phyloP scores from a whole-genome alignment of 2,797 vertebrate genomes.

The Eutrigla gurnardus region DNA sequence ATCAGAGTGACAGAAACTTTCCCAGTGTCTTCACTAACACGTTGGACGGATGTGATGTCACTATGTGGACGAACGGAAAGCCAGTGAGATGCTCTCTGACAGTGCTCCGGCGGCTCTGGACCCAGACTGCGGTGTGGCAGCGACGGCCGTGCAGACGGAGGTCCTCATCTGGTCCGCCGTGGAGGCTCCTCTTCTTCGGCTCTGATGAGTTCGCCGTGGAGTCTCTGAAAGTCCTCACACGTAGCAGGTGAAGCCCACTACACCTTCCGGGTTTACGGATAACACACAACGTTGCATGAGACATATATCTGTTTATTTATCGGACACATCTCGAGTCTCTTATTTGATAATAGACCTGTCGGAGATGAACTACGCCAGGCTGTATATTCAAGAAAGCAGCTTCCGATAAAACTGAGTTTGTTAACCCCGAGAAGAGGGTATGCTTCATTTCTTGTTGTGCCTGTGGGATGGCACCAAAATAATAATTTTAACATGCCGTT shows the following conservation, averaged over 20 bases:
- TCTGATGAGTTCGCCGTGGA: conserved; percentile 90
- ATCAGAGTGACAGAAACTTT: fast-evolving
- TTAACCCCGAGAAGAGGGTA: no score
- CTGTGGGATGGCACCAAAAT: no score
- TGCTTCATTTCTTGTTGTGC: no score
- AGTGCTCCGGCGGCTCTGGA: background rate
- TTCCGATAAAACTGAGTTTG: no score
- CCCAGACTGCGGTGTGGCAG: background rate
- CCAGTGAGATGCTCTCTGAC: background rate
- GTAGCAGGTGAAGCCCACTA: conserved; percentile 79
- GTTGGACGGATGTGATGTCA: background rate
- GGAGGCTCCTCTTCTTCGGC: conserved; percentile 93
- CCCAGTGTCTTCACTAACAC: background rate
- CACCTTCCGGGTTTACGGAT: background rate
- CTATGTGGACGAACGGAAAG: conserved; percentile 50
- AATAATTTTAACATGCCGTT: no score
- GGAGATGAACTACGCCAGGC: no score
- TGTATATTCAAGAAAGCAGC: no score
- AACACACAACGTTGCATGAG: no score
- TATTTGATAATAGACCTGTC: no score
- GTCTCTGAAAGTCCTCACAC: conserved; percentile 82
- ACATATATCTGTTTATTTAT: no score
- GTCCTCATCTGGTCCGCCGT: conserved; percentile 80
- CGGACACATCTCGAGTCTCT: no score
- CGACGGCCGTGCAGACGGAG: background rate